Conservation (phyloP, 64 coral and sea anemone genomes). For the Pachyseris speciosa region DNA sequence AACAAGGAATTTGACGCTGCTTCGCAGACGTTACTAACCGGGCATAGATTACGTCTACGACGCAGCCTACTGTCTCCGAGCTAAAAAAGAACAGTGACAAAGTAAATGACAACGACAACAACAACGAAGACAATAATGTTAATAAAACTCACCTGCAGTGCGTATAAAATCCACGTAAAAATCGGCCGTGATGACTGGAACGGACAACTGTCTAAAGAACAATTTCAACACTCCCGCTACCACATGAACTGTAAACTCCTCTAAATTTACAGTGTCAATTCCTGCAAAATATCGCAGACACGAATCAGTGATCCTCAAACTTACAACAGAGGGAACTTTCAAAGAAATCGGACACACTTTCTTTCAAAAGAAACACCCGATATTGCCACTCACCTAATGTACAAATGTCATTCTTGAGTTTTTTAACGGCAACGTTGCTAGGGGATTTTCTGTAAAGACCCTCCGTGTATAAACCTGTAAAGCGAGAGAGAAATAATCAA, state of each 20-base stretch:
- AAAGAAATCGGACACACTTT: neutral
- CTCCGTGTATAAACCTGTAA: slow-evolving; percentile 87
- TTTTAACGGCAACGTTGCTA: slow-evolving; percentile 72
- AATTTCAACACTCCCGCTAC: slow-evolving; percentile 92
- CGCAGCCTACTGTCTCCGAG: too few relatives aligned
- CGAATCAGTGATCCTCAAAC: neutral
- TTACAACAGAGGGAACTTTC: too few relatives aligned
- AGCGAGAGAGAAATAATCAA: neutral
- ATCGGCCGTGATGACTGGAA: slow-evolving; percentile 84
- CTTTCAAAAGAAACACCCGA: neutral
- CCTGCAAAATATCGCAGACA: slow-evolving; percentile 14
- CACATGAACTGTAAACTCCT: slow-evolving; percentile 80
- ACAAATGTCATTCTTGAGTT: slow-evolving; percentile 87
- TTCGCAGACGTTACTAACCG: too few relatives aligned
- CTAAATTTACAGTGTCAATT: slow-evolving; percentile 78
- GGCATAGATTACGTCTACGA: too few relatives aligned
- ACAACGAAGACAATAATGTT: neutral
- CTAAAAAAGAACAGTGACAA: neutral
- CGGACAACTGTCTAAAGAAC: slow-evolving; percentile 91
- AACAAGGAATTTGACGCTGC: too few relatives aligned
- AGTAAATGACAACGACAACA: neutral
- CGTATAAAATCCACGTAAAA: slow-evolving; percentile 92
- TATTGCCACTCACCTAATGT: slow-evolving; percentile 50
- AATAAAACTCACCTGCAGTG: slow-evolving; percentile 70
- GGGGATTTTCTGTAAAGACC: slow-evolving; percentile 95